Evolutionary conservation across 2,888 invertebrate species (phyloP).

Genomic region (Branchipolynoe longqiensis): DNA sequence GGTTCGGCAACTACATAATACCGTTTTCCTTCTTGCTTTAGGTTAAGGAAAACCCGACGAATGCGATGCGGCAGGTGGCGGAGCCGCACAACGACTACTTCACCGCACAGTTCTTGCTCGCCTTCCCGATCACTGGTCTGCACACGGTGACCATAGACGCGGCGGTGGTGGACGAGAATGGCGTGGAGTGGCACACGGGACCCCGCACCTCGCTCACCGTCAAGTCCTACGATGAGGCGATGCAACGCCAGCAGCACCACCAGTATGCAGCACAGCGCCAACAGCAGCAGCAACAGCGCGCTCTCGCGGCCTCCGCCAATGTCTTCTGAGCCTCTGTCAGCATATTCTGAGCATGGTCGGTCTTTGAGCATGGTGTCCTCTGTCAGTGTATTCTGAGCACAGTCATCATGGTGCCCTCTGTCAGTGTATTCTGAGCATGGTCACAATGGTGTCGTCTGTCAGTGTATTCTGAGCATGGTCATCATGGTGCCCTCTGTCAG

Average conservation of each 20-base stretch:
- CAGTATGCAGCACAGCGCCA: conserved; percentile 62
- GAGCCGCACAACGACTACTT: conserved; percentile 96
- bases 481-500: too few relatives aligned
- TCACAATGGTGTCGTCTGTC: too few relatives aligned
- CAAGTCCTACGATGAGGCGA: conserved; percentile 87
- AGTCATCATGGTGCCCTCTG: too few relatives aligned
- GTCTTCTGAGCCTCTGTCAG: neutral
- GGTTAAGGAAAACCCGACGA: conserved; percentile 73
- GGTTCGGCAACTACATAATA: too few relatives aligned
- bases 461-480: too few relatives aligned
- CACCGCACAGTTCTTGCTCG: conserved; percentile 93
- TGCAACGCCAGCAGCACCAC: conserved; percentile 72
- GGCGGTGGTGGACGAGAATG: conserved; percentile 89
- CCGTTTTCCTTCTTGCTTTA: conserved; percentile 67
- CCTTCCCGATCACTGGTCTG: conserved; percentile 85
- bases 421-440: too few relatives aligned
- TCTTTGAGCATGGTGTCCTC: too few relatives aligned
- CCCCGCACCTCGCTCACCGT: conserved; percentile 89
- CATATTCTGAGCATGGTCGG: too few relatives aligned
- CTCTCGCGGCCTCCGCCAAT: conserved; percentile 3
- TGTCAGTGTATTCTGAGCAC: too few relatives aligned
- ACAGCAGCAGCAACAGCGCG: conserved; percentile 53
- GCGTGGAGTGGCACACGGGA: conserved; percentile 94
- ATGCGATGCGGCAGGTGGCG: conserved; percentile 89
- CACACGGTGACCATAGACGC: conserved; percentile 92